Evolutionary conservation across 2,888 invertebrate genomes (phyloP).

Genomic region (Pogonocherus hispidulus): DNA sequence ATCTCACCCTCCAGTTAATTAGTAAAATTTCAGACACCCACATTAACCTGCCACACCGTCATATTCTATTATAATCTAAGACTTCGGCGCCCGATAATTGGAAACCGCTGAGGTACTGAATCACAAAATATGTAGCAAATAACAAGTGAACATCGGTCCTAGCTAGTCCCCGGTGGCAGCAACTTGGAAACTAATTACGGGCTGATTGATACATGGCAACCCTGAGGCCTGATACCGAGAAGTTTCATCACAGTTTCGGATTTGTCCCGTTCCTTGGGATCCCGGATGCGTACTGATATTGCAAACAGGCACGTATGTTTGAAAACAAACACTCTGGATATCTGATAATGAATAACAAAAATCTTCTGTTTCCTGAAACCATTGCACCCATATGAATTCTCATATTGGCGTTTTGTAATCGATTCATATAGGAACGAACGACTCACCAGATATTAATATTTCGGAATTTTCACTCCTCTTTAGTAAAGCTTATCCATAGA

Average conservation of each 20-base stretch:
- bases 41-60: neutral
- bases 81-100: slow-evolving; percentile 43
- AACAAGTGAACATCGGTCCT: slow-evolving; percentile 48
- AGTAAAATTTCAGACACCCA: neutral
- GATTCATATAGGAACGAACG: too few relatives aligned
- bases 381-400: too few relatives aligned
- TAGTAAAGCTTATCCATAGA: too few relatives aligned
- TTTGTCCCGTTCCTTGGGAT: neutral
- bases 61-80: slow-evolving; percentile 40
- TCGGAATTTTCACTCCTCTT: too few relatives aligned
- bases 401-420: too few relatives aligned
- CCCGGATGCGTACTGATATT: neutral
- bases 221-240: slow-evolving; percentile 4
- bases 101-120: slow-evolving; percentile 39
- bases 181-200: slow-evolving; percentile 59
- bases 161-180: slow-evolving; percentile 43
- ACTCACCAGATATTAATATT: too few relatives aligned
- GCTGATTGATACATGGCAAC: slow-evolving; percentile 56
- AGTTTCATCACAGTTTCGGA: slow-evolving; percentile 19
- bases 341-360: too few relatives aligned
- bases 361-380: too few relatives aligned
- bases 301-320: too few relatives aligned
- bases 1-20: neutral
- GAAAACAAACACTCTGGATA: too few relatives aligned
- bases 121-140: slow-evolving; percentile 42